phyloP scores from a whole-genome alignment of 2,888 invertebrate genomes.

The Neocrepidodera transversa region DNA sequence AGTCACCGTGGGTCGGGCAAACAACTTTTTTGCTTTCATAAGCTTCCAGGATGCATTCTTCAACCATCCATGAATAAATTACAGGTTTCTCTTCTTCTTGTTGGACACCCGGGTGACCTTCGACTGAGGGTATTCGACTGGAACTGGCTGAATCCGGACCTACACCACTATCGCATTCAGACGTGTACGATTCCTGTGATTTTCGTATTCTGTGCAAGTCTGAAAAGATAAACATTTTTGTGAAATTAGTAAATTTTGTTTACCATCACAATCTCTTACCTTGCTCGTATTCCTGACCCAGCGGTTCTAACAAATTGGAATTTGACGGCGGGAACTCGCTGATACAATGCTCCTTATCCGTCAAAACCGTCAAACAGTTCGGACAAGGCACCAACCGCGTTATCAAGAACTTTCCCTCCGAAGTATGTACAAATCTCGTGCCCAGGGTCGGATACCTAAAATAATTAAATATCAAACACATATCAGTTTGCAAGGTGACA shows the following conservation, averaged over 20 bases:
- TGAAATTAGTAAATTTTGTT: too few relatives aligned
- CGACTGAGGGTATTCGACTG: constrained; percentile 83
- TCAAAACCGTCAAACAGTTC: constrained; percentile 69
- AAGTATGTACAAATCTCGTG: constrained; percentile 96
- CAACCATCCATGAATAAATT: constrained; percentile 88
- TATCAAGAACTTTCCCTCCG: constrained; percentile 93
- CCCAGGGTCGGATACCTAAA: constrained; percentile 81
- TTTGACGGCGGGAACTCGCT: constrained; percentile 36
- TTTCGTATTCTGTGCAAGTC: constrained; percentile 58
- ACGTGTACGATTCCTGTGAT: constrained; percentile 77
- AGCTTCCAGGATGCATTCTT: constrained; percentile 92
- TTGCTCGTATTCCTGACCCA: constrained; percentile 36
- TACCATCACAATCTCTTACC: constrained; percentile 10
- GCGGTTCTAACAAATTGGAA: constrained; percentile 27
- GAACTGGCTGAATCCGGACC: constrained; percentile 84
- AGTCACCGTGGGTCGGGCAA: constrained; percentile 83
- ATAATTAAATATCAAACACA: neutral
- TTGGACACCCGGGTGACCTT: constrained; percentile 70
- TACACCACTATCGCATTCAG: constrained; percentile 88
- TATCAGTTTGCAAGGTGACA: neutral
- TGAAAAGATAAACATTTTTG: too few relatives aligned
- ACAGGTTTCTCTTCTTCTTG: constrained; percentile 54
- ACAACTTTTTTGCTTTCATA: constrained; percentile 74
- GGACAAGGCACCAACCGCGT: constrained; percentile 94
- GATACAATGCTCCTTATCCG: constrained; percentile 32